Conservation (phyloP, 2,113 vertebrate genomes). For the Pholis gunnellus region DNA sequence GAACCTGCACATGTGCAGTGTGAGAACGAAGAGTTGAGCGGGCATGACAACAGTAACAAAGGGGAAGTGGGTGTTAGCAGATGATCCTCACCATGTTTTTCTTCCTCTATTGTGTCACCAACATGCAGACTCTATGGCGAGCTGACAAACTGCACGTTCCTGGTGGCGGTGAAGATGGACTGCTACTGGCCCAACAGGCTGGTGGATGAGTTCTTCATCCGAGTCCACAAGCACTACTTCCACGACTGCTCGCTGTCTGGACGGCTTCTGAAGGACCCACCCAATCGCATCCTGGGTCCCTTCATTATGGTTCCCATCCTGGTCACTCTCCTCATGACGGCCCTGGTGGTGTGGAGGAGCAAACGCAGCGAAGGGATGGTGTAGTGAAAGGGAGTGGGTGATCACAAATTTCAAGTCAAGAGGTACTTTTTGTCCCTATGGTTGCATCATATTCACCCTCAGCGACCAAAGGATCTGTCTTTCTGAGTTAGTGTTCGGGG, state of each 20-base stretch:
- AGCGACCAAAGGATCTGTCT: slow-evolving; percentile 42
- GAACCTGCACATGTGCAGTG: neutral
- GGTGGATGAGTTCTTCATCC: slow-evolving; percentile 93
- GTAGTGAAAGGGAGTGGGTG: slow-evolving; percentile 49
- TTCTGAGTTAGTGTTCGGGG: slow-evolving; percentile 14
- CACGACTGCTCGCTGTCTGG: slow-evolving; percentile 87
- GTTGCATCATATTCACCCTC: slow-evolving; percentile 17
- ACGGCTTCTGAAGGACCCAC: slow-evolving; percentile 88
- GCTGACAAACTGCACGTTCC: slow-evolving; percentile 91
- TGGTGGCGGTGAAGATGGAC: slow-evolving; percentile 83
- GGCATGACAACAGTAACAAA: neutral
- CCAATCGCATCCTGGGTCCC: slow-evolving; percentile 88
- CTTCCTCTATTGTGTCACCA: slow-evolving; percentile 26
- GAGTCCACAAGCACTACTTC: slow-evolving; percentile 91
- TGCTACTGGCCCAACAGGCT: slow-evolving; percentile 94
- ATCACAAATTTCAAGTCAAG: slow-evolving; percentile 24
- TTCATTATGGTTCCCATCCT: slow-evolving; percentile 90
- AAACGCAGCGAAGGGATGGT: slow-evolving; percentile 91
- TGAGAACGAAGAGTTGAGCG: neutral
- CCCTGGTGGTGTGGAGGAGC: slow-evolving; percentile 94
- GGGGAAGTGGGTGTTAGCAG: neutral
- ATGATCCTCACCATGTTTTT: neutral
- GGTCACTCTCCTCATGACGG: slow-evolving; percentile 91
- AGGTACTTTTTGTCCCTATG: slow-evolving; percentile 13
- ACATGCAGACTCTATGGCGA: slow-evolving; percentile 86